Percentiles rank a stretch among this genome's conserved stretches.
Evolutionary conservation across 37 sponge, comb jelly and placozoan genomes (phyloP).

Genomic region (Spongilla lacustris): DNA sequence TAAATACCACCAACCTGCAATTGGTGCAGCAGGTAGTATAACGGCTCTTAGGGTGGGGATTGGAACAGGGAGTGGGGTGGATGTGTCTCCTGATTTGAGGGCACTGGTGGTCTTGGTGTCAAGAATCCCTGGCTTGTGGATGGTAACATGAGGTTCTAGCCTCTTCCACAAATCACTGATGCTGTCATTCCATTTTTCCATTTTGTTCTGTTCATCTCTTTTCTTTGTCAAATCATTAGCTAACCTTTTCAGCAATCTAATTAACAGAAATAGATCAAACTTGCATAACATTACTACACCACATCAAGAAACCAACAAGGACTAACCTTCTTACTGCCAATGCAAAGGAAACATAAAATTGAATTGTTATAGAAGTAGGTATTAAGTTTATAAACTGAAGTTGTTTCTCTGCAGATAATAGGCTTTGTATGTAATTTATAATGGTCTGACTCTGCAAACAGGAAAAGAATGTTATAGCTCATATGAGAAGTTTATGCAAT

Average conservation of each 20-base stretch:
- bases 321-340: conserved; percentile 47
- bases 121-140: background rate
- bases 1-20: background rate
- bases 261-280: no score
- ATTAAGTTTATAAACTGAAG: conserved; percentile 35
- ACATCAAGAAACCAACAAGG: no score
- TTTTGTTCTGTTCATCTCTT: background rate
- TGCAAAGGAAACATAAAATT: conserved; percentile 66
- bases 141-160: background rate
- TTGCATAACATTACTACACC: no score
- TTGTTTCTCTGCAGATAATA: conserved; percentile 18
- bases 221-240: background rate
- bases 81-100: background rate
- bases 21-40: background rate
- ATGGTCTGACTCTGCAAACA: conserved; percentile 37
- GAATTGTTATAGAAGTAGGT: conserved; percentile 47
- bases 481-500: background rate
- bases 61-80: background rate
- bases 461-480: no score
- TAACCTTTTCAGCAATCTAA: background rate
- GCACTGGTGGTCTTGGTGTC: no score
- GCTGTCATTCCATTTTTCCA: background rate
- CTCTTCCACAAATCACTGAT: background rate
- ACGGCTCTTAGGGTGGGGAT: background rate
- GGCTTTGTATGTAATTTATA: conserved; percentile 18